Conservation (phyloP, 2,888 invertebrate species). For the Sthenelais limicola region DNA sequence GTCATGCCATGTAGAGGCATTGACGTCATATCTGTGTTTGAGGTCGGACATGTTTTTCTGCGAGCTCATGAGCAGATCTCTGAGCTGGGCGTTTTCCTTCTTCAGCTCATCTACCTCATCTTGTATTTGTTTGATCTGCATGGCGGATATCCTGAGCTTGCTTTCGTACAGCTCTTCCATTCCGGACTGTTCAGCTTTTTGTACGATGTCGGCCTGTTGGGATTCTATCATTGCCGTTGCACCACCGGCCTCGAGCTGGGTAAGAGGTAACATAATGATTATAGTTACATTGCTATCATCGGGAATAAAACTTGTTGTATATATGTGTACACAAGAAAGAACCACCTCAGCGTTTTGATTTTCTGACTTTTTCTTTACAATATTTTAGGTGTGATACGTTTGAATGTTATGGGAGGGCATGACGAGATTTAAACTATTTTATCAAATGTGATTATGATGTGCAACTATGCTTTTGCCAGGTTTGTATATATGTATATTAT, state of each 20-base stretch:
- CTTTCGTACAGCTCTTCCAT: slow-evolving; percentile 46
- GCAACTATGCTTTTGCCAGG: background rate
- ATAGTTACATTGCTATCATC: no score
- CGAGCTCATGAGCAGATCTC: slow-evolving; percentile 49
- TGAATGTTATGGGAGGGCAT: background rate
- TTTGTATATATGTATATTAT: background rate
- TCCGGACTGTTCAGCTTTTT: slow-evolving; percentile 47
- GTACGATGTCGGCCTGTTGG: slow-evolving; percentile 43
- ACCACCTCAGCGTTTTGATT: no score
- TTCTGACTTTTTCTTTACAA: no score
- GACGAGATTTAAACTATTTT: background rate
- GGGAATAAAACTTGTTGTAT: no score
- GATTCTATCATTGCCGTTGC: background rate
- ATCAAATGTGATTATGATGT: background rate
- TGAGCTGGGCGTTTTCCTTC: slow-evolving; percentile 46
- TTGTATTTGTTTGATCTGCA: slow-evolving; percentile 37
- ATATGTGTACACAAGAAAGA: no score
- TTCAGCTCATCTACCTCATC: slow-evolving; percentile 36
- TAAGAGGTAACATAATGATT: background rate
- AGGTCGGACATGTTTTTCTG: slow-evolving; percentile 49
- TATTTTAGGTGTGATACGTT: background rate
- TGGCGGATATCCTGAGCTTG: slow-evolving; percentile 39
- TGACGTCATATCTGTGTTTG: slow-evolving; percentile 50
- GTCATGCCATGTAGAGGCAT: slow-evolving; percentile 59
- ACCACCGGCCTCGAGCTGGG: background rate